Conservation (phyloP, 2,888 invertebrate genomes). For the Nymphalis polychloros region DNA sequence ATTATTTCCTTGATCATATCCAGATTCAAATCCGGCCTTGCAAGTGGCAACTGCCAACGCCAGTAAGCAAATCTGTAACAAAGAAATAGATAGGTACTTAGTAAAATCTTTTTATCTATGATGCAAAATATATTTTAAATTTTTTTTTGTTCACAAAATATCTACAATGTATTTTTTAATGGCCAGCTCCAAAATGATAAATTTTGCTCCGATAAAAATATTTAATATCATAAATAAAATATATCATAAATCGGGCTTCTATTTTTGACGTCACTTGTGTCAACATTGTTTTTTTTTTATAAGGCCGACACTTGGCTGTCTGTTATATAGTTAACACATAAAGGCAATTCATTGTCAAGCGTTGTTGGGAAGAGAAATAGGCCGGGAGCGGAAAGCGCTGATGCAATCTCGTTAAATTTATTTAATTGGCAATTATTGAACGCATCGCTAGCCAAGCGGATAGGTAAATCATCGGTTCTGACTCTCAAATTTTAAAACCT, state of each 20-base stretch:
- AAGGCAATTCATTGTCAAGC: constrained; percentile 23
- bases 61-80: constrained; percentile 69
- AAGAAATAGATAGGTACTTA: constrained; percentile 26
- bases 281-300: constrained; percentile 11
- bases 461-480: constrained; percentile 20
- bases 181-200: not conserved
- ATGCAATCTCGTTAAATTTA: constrained; percentile 29
- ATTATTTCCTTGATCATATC: constrained; percentile 48
- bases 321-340: constrained; percentile 20
- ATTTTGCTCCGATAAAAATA: not conserved
- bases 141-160: not conserved
- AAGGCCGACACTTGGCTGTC: constrained; percentile 13
- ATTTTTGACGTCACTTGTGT: not conserved
- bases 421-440: constrained; percentile 37
- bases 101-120: not conserved
- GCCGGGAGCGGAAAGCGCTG: constrained; percentile 22
- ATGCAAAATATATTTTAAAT: not conserved
- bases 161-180: not conserved
- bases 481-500: constrained; percentile 15
- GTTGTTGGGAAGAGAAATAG: constrained; percentile 28
- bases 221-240: constrained; percentile 16
- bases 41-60: constrained; percentile 70
- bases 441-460: constrained; percentile 25
- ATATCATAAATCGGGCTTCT: constrained; percentile 15
- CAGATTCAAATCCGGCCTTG: constrained; percentile 61